Evolutionary conservation across 2,113 vertebrate genomes (phyloP).

Genomic region (Pandion haliaetus): DNA sequence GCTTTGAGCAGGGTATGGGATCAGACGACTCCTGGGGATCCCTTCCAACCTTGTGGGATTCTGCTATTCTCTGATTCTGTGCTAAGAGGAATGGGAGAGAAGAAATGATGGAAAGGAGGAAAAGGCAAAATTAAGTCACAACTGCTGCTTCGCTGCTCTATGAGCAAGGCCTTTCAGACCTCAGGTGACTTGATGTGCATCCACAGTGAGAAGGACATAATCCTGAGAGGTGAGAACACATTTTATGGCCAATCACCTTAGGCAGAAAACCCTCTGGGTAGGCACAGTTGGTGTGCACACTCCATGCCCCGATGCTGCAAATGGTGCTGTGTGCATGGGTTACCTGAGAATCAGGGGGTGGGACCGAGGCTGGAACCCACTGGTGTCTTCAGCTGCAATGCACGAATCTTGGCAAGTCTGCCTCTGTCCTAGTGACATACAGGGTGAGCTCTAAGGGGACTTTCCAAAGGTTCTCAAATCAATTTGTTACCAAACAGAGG

Average conservation of each 20-base stretch:
- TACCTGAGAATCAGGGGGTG: neutral
- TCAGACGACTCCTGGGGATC: neutral
- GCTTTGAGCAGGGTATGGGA: neutral
- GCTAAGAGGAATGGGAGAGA: neutral
- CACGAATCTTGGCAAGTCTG: neutral
- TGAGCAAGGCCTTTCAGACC: neutral
- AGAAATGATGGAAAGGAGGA: neutral
- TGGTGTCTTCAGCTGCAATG: fast-evolving
- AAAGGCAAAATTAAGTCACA: neutral
- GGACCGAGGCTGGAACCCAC: neutral
- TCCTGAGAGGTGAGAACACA: neutral
- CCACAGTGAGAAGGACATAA: neutral
- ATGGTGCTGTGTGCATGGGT: neutral
- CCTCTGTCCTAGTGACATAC: neutral
- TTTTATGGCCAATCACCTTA: neutral
- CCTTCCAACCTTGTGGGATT: neutral
- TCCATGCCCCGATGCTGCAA: fast-evolving
- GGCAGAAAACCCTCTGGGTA: neutral
- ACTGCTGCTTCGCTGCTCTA: neutral
- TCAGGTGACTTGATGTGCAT: neutral
- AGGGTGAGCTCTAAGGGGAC: neutral
- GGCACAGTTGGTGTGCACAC: neutral
- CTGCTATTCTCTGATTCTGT: neutral
- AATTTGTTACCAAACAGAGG: neutral
- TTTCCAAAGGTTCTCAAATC: neutral